phyloP scores from a whole-genome alignment of 2,113 vertebrate genomes.

The Brienomyrus brachyistius region DNA sequence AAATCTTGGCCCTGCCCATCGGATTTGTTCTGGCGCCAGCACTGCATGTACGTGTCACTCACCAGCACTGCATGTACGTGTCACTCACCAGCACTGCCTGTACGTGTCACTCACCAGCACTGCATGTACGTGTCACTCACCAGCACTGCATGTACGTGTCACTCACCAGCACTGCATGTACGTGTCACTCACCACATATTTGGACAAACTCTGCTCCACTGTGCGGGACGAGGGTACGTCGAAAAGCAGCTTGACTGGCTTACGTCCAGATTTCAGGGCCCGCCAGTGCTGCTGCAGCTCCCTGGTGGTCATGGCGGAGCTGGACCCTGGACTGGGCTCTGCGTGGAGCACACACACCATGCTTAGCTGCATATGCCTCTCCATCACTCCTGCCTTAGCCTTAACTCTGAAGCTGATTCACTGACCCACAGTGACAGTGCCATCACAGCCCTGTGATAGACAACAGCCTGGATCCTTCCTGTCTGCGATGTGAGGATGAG shows the following conservation, averaged over 20 bases:
- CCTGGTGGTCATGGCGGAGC: conserved; percentile 75
- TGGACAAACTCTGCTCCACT: conserved; percentile 58
- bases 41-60: conserved; percentile 39
- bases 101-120: conserved; percentile 62
- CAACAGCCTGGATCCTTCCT: neutral
- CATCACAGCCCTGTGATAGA: neutral
- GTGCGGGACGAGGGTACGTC: conserved; percentile 73
- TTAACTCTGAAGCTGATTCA: neutral
- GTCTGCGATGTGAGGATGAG: too few relatives aligned
- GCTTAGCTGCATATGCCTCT: neutral
- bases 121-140: conserved; percentile 52
- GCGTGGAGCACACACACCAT: neutral
- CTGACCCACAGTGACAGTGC: neutral
- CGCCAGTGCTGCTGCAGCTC: conserved; percentile 82
- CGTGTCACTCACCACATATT: conserved; percentile 82
- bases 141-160: conserved; percentile 40
- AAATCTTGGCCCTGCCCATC: too few relatives aligned
- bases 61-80: conserved; percentile 42
- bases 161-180: conserved; percentile 70
- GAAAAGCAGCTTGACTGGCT: conserved; percentile 71
- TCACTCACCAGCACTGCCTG: conserved; percentile 62
- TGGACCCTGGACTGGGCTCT: conserved; percentile 25
- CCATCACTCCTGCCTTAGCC: neutral
- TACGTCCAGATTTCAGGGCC: conserved; percentile 59
- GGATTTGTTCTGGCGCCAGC: neutral